These are phyloP conservation scores for Trachelipus rathkii DNA, from an alignment of 1,140 invertebrate species.

Conservation along the genomic window DNA sequence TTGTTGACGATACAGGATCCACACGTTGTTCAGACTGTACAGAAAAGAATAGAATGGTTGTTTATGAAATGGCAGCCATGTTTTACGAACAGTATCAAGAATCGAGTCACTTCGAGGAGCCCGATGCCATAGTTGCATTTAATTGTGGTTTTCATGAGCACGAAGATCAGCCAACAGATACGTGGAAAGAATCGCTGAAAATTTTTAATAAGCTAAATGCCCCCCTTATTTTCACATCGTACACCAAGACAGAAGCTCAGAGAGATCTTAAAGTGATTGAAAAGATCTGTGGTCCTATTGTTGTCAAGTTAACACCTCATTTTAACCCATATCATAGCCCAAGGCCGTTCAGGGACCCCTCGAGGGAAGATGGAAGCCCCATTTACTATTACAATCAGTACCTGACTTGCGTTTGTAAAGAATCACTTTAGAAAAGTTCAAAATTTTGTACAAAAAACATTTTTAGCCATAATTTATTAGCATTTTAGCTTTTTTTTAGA, in stretches of 20 bases:
- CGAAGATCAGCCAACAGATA: slow-evolving; percentile 17
- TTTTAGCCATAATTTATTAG: too few relatives aligned
- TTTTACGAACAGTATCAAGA: slow-evolving; percentile 33
- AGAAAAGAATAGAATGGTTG: slow-evolving; percentile 20
- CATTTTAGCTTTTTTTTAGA: too few relatives aligned
- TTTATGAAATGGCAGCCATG: slow-evolving; percentile 37
- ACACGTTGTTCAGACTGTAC: slow-evolving; percentile 31
- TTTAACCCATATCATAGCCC: slow-evolving; percentile 31
- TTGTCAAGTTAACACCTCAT: not conserved
- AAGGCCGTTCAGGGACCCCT: slow-evolving; percentile 26
- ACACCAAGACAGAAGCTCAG: slow-evolving; percentile 28
- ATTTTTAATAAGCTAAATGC: not conserved
- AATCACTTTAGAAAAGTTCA: not conserved
- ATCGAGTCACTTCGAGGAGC: slow-evolving; percentile 9
- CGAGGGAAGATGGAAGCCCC: slow-evolving; percentile 19
- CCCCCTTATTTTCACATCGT: slow-evolving; percentile 35
- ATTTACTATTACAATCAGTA: slow-evolving; percentile 34
- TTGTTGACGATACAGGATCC: slow-evolving; percentile 33
- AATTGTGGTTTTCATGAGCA: slow-evolving; percentile 37
- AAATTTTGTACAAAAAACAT: not conserved
- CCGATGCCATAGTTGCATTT: slow-evolving; percentile 29
- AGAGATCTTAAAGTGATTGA: slow-evolving; percentile 23
- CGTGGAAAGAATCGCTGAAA: slow-evolving; percentile 27
- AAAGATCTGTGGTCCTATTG: not conserved
- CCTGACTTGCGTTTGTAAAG: slow-evolving; percentile 23